phyloP scores from a whole-genome alignment of 2,797 vertebrate species.

The Trachurus trachurus region DNA sequence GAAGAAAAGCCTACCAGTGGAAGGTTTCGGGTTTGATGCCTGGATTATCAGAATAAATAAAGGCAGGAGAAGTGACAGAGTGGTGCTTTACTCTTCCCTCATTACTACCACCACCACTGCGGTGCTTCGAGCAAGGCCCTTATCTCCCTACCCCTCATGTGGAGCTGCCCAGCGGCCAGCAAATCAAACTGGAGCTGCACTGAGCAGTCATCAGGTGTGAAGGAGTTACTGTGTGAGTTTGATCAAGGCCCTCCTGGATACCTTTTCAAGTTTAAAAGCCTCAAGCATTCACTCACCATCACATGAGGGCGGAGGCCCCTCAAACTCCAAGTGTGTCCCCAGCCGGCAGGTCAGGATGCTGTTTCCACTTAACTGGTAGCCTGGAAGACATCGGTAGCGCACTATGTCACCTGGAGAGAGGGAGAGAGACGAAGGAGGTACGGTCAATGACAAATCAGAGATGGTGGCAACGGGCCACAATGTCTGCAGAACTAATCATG shows the following conservation, averaged over 20 bases:
- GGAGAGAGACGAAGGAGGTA: neutral
- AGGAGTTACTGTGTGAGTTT: neutral
- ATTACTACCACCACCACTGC: neutral
- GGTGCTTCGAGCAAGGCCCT: neutral
- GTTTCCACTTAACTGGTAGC: conserved; percentile 93
- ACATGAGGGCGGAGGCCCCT: conserved; percentile 95
- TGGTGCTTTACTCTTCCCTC: neutral
- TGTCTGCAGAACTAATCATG: conserved; percentile 21
- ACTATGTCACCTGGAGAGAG: conserved; percentile 91
- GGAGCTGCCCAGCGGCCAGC: neutral
- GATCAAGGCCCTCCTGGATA: neutral
- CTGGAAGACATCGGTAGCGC: conserved; percentile 94
- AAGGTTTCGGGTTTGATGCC: neutral
- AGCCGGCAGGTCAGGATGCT: conserved; percentile 94
- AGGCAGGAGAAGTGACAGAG: neutral
- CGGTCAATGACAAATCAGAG: conserved; percentile 16
- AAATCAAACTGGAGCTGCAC: neutral
- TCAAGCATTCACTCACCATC: conserved; percentile 88
- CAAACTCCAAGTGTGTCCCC: conserved; percentile 94
- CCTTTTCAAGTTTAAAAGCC: neutral
- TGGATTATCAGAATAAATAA: neutral
- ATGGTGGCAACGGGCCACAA: conserved; percentile 11
- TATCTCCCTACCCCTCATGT: neutral
- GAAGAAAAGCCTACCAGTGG: neutral
- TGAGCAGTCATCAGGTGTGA: neutral